Conservation (phyloP, 2,888 invertebrate species). For the Erebia aethiops region DNA sequence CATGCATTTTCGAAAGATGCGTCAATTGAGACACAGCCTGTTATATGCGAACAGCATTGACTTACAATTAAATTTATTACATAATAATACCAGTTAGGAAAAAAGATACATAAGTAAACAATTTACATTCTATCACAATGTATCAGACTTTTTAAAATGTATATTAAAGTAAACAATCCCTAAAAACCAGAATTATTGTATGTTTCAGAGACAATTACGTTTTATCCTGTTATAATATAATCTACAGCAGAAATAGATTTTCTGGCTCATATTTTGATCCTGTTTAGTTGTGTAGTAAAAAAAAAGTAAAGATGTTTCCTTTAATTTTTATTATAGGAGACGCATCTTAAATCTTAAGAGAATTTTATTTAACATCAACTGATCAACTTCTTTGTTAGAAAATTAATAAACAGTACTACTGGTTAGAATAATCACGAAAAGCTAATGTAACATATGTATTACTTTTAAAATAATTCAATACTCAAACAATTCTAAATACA, state of each 20-base stretch:
- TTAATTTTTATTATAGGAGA: neutral
- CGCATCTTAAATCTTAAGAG: too few relatives aligned
- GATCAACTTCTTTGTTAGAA: neutral
- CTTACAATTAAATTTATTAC: constrained; percentile 43
- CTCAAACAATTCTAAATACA: constrained; percentile 23
- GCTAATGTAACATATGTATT: neutral
- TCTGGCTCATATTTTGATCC: neutral
- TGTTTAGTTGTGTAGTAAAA: neutral
- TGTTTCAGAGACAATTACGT: constrained; percentile 26
- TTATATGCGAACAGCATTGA: neutral
- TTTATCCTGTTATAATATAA: neutral
- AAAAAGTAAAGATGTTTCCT: neutral
- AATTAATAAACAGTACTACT: constrained; percentile 1
- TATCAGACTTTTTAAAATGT: constrained; percentile 61
- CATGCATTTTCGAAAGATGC: neutral
- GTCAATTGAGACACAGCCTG: neutral
- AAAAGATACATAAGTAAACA: constrained; percentile 55
- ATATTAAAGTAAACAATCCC: constrained; percentile 47
- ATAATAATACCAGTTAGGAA: constrained; percentile 43
- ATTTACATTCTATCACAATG: constrained; percentile 65
- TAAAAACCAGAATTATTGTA: constrained; percentile 45
- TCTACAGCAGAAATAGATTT: neutral
- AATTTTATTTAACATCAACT: neutral
- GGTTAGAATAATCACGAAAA: neutral
- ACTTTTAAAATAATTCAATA: constrained; percentile 3